A percentile compares a stretch with the other conserved stretches of the same genome.
Evolutionary conservation across 2,888 invertebrate genomes (phyloP).

Genomic region (Carcina quercana): DNA sequence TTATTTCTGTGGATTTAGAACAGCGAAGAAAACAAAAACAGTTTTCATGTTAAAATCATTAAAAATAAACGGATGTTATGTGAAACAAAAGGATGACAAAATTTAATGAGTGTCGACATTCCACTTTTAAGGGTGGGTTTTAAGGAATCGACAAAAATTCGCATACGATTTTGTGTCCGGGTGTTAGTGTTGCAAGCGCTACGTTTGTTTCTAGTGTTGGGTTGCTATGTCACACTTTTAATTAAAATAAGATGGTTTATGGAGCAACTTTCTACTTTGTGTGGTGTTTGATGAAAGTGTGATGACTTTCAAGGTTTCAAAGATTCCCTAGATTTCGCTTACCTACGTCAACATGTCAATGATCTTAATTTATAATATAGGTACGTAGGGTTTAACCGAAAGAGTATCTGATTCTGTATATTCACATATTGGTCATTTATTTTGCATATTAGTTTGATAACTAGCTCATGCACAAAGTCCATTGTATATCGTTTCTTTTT

Average conservation of each 20-base stretch:
- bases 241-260: slow-evolving; percentile 30
- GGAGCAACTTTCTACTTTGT: slow-evolving; percentile 22
- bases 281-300: slow-evolving; percentile 44
- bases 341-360: slow-evolving; percentile 33
- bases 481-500: too few species aligned
- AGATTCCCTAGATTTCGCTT: slow-evolving; percentile 27
- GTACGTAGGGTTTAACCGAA: slow-evolving; percentile 24
- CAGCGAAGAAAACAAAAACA: slow-evolving; percentile 15
- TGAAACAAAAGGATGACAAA: slow-evolving; percentile 9
- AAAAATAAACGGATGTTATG: slow-evolving; percentile 13
- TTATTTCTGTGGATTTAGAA: slow-evolving; percentile 19
- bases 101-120: slow-evolving; percentile 9
- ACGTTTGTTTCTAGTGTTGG: slow-evolving; percentile 47
- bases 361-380: slow-evolving; percentile 19
- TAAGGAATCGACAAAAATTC: slow-evolving; percentile 3
- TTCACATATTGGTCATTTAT: background rate
- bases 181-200: slow-evolving; percentile 66
- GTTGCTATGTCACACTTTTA: slow-evolving; percentile 43
- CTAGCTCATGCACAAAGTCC: too few species aligned
- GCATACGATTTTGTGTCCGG: slow-evolving; percentile 38
- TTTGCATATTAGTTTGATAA: too few species aligned
- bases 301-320: slow-evolving; percentile 36
- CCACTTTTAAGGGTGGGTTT: slow-evolving; percentile 2
- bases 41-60: slow-evolving; percentile 6
- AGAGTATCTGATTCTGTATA: slow-evolving; percentile 41